Conservation (phyloP, 2,113 vertebrate species). For the Erpornis zantholeuca region DNA sequence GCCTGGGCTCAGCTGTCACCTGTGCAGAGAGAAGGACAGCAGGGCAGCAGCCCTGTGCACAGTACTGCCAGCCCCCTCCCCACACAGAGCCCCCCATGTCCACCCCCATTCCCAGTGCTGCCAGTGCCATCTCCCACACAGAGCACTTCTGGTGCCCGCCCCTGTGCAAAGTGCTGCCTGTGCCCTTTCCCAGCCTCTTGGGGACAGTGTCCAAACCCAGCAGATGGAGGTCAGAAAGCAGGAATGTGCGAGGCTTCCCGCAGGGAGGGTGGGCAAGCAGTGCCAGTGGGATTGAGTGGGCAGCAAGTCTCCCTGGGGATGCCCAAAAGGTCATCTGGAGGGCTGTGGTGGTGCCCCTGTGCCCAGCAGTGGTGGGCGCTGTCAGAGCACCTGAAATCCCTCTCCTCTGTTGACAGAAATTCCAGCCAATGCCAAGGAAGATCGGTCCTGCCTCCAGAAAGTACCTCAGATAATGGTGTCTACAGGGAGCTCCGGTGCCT, state of each 20-base stretch:
- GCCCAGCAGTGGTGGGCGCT: neutral
- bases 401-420: constrained; percentile 85
- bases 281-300: neutral
- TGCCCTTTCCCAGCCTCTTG: neutral
- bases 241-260: neutral
- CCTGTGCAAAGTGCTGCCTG: neutral
- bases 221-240: neutral
- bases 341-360: neutral
- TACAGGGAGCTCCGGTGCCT: constrained; percentile 70
- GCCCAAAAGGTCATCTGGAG: neutral
- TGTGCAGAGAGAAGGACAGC: neutral
- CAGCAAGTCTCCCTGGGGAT: rapidly evolving
- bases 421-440: constrained; percentile 92
- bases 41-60: neutral
- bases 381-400: neutral
- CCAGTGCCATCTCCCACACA: neutral
- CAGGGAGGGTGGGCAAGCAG: neutral
- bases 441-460: constrained; percentile 88
- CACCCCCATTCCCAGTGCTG: neutral
- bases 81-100: neutral
- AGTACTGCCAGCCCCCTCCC: neutral
- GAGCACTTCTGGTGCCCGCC: neutral
- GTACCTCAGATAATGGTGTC: constrained; percentile 88
- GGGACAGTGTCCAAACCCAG: neutral
- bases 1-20: neutral